Percentiles rank a stretch among this genome's conserved stretches.
Evolutionary conservation across 2,797 vertebrate species (phyloP).

Genomic region (Hippoglossus hippoglossus): DNA sequence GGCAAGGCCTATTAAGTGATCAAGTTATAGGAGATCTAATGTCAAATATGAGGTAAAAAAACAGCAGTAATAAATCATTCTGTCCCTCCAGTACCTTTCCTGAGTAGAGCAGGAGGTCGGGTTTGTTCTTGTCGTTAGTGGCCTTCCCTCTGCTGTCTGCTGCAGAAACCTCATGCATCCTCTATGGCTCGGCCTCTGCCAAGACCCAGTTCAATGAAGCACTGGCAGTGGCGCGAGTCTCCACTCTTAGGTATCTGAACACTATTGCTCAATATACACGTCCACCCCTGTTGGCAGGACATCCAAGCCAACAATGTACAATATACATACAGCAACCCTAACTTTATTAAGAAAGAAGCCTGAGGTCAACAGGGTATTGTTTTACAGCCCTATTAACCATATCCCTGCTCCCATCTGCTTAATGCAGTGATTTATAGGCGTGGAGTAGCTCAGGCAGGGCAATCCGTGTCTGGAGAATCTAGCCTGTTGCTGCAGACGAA

Average conservation of each 20-base stretch:
- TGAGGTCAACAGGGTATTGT: constrained; percentile 59
- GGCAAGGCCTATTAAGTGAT: constrained; percentile 51
- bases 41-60: constrained; percentile 49
- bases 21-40: constrained; percentile 44
- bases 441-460: constrained; percentile 36
- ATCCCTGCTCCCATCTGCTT: constrained; percentile 40
- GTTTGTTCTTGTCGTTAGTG: constrained; percentile 62
- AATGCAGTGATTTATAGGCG: constrained; percentile 59
- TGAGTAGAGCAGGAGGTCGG: constrained; percentile 33
- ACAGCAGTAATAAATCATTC: constrained; percentile 46
- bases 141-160: constrained; percentile 30
- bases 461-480: constrained; percentile 49
- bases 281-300: constrained; percentile 14
- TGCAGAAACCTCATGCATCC: constrained; percentile 58
- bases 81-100: constrained; percentile 28
- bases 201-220: constrained; percentile 48
- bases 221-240: constrained; percentile 37
- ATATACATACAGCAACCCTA: constrained; percentile 20
- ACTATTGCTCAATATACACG: constrained; percentile 8
- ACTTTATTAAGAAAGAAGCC: constrained; percentile 5
- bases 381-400: constrained; percentile 50
- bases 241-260: constrained; percentile 29
- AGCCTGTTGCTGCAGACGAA: constrained; percentile 50
- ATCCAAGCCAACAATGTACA: constrained; percentile 17
- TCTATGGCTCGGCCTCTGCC: constrained; percentile 40